A percentile compares a stretch with the other conserved stretches of the same genome.
Conservation (phyloP, 2,888 invertebrate species). For the Baccha elongata region DNA sequence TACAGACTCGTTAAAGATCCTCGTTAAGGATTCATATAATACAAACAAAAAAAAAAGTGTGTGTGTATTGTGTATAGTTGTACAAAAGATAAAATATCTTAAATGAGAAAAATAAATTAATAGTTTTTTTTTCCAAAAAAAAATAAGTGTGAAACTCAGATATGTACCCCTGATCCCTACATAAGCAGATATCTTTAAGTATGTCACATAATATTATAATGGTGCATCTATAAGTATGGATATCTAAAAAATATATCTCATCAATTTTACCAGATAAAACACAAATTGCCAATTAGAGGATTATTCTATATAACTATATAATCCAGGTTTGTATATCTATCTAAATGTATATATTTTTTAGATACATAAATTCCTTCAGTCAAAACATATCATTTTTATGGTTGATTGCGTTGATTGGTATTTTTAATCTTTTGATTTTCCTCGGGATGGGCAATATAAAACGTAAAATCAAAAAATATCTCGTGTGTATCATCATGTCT, state of each 20-base stretch:
- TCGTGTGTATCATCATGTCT: conserved; percentile 29
- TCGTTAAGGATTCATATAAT: neutral
- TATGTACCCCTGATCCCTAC: conserved; percentile 23
- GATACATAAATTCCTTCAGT: conserved; percentile 22
- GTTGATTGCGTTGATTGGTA: conserved; percentile 37
- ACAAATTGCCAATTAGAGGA: conserved; percentile 20
- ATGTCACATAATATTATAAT: conserved; percentile 28
- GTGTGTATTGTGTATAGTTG: conserved; percentile 3
- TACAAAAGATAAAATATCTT: conserved; percentile 23
- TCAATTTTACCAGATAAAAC: neutral
- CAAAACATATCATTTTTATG: conserved; percentile 32
- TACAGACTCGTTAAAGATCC: neutral
- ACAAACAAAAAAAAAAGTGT: too few species aligned
- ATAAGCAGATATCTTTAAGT: conserved; percentile 10
- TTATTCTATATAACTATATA: conserved; percentile 1
- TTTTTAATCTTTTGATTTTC: conserved; percentile 12
- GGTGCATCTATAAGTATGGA: conserved; percentile 7
- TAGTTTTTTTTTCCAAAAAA: conserved; percentile 17
- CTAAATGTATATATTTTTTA: neutral
- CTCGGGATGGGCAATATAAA: conserved; percentile 32
- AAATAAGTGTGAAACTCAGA: conserved; percentile 24
- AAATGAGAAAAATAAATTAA: conserved; percentile 26
- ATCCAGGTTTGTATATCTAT: conserved; percentile 21
- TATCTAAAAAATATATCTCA: neutral
- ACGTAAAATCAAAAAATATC: conserved; percentile 31